Evolutionary conservation across 2,797 vertebrate genomes (phyloP), one percentile per base, ranked within the genome.

Genomic region (Pipistrellus pipistrellus): DNA sequence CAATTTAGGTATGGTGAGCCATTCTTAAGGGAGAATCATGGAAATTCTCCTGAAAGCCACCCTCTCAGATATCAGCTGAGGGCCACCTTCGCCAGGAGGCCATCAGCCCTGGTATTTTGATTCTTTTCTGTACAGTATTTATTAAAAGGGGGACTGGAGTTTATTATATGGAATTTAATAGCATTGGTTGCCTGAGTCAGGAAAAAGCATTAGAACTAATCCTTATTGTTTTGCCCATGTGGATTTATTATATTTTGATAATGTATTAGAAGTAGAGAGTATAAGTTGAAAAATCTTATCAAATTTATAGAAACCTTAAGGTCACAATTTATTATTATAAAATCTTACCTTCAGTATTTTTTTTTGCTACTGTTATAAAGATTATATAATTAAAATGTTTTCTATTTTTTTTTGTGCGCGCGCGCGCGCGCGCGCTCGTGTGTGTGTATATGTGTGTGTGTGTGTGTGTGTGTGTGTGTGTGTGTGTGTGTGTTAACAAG

Each of bases 271-370:
- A 77, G 25, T 75, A 17, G 20, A 71, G 12, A 13, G 25, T 62
- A 17, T 59, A n/a, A 46, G 21, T 59, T 44, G n/a, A 46, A 30
- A 64, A 41, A 69, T 72, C n/a, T 41, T 62, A 32, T 8, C 82
- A 82, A 27, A 44, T 91, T 59, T 88, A n/a, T 73, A 53, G 88
- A 88, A 87, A 32, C 20, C 21, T 71, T 35, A n/a, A 62, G 14
- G 46, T 68, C 20, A 53, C 13, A 27, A 20, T 82, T 93, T 15
- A n/a, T 57, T 20, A 62, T 38, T 38, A 72, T 0, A 66, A 66
- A 68, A 51, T 20, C 38, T 48, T 27, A 8, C 7, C 30, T 84
- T 76, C 35, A 38, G 0, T 75, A n/a, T n/a, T 85, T 55, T 51
- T 73, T 41, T 32, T 48, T 48, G 8, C 41, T 78, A 32, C 20